Evolutionary conservation across 1,140 invertebrate species (phyloP), one percentile per base, ranked within the genome.

Genomic region (Phortica variegata): DNA sequence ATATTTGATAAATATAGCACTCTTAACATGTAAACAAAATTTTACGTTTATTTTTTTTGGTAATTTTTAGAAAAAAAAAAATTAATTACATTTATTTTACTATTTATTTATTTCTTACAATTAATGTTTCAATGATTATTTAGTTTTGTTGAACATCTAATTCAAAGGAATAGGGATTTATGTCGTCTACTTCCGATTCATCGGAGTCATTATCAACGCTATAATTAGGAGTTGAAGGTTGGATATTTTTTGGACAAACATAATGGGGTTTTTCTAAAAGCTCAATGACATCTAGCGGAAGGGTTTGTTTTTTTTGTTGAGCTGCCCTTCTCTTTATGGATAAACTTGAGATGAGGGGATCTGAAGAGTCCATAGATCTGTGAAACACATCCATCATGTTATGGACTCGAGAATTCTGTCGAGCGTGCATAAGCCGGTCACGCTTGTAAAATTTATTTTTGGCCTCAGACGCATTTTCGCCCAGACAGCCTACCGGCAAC

Each of bases 111-210:
- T 6, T 26, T 26, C 23, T 26, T 26, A 26, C 5, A 6, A 26
- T 6, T 26, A 26, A 26, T 5, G 23, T 26, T 26, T 6, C 5
- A 26, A 6, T 26, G 10, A 26, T 48, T 48, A 36, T 34, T 42
- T 42, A 48, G 23, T 26, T 42, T 17, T 48, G 13, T 23, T 48
- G 37, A 34, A 34, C 16, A 42, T 13, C 18, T 34, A 48, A 48
- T 41, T 48, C 47, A 48, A 48, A 41, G 15, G 47, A 42, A 41
- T 33, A 48, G 40, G 29, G 38, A 48, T 42, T 48, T 48, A 41
- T 47, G 10, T 34, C 39, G 17, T 42, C 20, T 41, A 38, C 19
- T 42, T 48, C 39, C 31, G 47, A 48, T 17, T 48, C 38, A 48
- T 48, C 47, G 41, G 32, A 37, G 6, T n/a, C n/a, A 26, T 17